Evolutionary conservation across 1,140 invertebrate genomes (phyloP).

Genomic region (Thalassaphorura encarpata): DNA sequence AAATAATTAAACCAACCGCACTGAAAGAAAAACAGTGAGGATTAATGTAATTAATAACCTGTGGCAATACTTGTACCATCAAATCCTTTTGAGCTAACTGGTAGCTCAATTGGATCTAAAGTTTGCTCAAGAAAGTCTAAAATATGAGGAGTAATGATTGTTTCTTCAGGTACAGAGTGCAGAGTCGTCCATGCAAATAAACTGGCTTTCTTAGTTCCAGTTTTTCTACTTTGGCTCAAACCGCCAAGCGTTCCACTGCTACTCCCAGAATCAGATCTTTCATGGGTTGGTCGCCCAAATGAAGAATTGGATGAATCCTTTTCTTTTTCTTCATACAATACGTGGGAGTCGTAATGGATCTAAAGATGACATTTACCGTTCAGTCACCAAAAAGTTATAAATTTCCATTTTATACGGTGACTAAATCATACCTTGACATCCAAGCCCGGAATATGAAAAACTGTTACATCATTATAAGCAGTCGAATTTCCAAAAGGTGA

Average conservation of each 20-base stretch:
- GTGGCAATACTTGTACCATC: slow-evolving; percentile 15
- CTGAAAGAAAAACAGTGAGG: neutral
- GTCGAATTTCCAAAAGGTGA: slow-evolving; percentile 37
- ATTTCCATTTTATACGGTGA: neutral
- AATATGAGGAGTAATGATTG: slow-evolving; percentile 88
- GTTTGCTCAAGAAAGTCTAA: slow-evolving; percentile 91
- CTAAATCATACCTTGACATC: slow-evolving; percentile 83
- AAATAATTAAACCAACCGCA: neutral
- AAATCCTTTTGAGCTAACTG: slow-evolving; percentile 28
- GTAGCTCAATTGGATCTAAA: slow-evolving; percentile 76
- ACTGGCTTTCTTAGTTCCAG: slow-evolving; percentile 74
- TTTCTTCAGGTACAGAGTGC: slow-evolving; percentile 91
- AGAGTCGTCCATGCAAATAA: slow-evolving; percentile 92
- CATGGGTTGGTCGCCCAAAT: slow-evolving; percentile 8
- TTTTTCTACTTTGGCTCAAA: slow-evolving; percentile 7
- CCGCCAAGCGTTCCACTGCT: slow-evolving; percentile 11
- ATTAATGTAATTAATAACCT: slow-evolving; percentile 4
- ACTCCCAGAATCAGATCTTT: slow-evolving; percentile 28
- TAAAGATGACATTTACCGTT: slow-evolving; percentile 36
- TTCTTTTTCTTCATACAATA: slow-evolving; percentile 50
- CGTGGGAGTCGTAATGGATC: slow-evolving; percentile 80
- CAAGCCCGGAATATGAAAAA: slow-evolving; percentile 88
- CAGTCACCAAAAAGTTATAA: no score
- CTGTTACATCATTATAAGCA: slow-evolving; percentile 62
- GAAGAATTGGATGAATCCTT: neutral